These are phyloP conservation scores for Ostrea edulis DNA, from an alignment of 1,140 invertebrate species.

Conservation along the genomic window DNA sequence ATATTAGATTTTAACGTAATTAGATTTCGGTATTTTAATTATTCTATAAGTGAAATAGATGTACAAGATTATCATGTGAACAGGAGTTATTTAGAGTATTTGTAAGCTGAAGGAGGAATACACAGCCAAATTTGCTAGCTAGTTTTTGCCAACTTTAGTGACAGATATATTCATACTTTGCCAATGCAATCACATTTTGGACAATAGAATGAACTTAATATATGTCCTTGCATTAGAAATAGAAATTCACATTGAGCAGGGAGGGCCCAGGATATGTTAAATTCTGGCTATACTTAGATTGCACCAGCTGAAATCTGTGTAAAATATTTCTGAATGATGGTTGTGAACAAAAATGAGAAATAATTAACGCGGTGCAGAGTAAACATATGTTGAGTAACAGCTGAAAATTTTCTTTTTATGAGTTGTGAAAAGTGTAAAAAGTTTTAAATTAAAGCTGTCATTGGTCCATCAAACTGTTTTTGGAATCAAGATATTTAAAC, in stretches of 20 bases:
- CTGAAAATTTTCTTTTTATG: background rate
- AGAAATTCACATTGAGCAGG: background rate
- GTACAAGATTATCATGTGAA: too few relatives aligned
- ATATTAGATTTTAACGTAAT: too few relatives aligned
- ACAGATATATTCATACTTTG: background rate
- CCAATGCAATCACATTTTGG: background rate
- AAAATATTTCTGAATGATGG: background rate
- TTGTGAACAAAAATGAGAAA: background rate
- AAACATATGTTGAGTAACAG: background rate
- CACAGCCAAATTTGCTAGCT: too few relatives aligned
- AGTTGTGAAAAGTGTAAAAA: conserved; percentile 11
- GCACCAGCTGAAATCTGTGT: background rate
- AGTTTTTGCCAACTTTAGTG: background rate
- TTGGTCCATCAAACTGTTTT: background rate
- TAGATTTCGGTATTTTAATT: too few relatives aligned
- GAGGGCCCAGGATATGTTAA: too few relatives aligned
- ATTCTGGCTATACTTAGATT: too few relatives aligned
- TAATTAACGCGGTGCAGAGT: background rate
- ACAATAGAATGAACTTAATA: background rate
- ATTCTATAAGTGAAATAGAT: too few relatives aligned
- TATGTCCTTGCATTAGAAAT: background rate
- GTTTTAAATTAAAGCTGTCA: conserved; percentile 15
- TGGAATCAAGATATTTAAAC: conserved; percentile 5
- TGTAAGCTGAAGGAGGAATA: too few relatives aligned
- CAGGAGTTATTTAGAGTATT: too few relatives aligned